Evolutionary conservation across 2,797 vertebrate genomes (phyloP), one percentile per base, ranked within the genome.

Genomic region (Xiphophorus birchmanni): DNA sequence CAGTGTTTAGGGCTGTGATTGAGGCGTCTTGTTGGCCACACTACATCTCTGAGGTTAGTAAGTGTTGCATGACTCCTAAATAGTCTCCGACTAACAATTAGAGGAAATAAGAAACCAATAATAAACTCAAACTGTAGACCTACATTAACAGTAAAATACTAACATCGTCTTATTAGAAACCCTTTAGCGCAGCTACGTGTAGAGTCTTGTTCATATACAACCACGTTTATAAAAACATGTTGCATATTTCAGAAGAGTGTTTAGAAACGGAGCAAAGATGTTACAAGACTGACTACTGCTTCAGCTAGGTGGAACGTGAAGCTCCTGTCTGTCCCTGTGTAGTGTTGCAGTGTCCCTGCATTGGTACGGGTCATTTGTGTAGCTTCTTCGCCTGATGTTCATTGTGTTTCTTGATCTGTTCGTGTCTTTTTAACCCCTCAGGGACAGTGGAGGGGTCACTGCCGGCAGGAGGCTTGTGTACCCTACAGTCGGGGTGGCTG

Each of bases 351-450:
- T 60, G 2, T 80, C 45, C 88, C 54, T 85, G 58, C 44, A 58
- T 82, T 67, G 56, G 73, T 85, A 35, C 73, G 86, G 63, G 84
- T 88, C 35, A 93, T 87, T 79, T 83, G 73, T 2, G 87, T 91
- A 48, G 94, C 93, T 35, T 95, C 92, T 77, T 94, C 85, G 45
- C 89, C 50, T 95, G 87, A 35, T 93, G 88, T 69, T 92, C 83
- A 72, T 80, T 90, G 63, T 94, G 88, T 72, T 82, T 89, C 72
- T 54, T 73, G 65, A 93, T 94, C 82, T 89, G 90, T 72, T 94
- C 85, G 0, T 86, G 80, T 17, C 82, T 82, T 17, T 87, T 85
- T 0, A 93, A 74, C 73, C 93, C 88, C 26, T 17, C 44, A 9
- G 1, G 12, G 81, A 91, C 90, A 73, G 54, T 63, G 15, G 86